phyloP scores from a whole-genome alignment of 2,888 invertebrate genomes.

The Cataglyphis livida region DNA sequence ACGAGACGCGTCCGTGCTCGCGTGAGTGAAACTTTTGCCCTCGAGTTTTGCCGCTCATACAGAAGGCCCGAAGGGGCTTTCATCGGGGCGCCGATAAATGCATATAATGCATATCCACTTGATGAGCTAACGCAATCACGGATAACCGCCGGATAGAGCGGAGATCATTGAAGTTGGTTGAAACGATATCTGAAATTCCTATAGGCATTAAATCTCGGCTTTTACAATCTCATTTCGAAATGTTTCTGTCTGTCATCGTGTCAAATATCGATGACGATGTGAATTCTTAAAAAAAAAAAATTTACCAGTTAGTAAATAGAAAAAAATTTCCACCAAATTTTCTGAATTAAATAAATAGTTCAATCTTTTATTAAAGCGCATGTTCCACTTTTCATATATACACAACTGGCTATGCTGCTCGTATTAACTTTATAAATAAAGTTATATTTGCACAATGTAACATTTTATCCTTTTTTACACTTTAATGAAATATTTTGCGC shows the following conservation, averaged over 20 bases:
- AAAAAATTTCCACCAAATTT: background rate
- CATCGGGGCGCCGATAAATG: slow-evolving; percentile 39
- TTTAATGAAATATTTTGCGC: slow-evolving; percentile 28
- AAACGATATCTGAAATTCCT: slow-evolving; percentile 14
- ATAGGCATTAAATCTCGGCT: slow-evolving; percentile 1
- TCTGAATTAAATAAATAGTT: background rate
- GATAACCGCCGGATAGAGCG: slow-evolving; percentile 40
- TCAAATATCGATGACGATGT: background rate
- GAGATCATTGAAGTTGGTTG: slow-evolving; percentile 39
- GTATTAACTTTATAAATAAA: background rate
- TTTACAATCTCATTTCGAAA: background rate
- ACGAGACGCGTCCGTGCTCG: slow-evolving; percentile 91
- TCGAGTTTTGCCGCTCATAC: slow-evolving; percentile 8
- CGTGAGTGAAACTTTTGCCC: slow-evolving; percentile 88
- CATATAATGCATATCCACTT: slow-evolving; percentile 56
- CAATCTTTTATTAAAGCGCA: background rate
- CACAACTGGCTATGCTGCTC: background rate
- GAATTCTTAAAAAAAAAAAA: background rate
- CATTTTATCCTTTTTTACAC: background rate
- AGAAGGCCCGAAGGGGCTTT: slow-evolving; percentile 36
- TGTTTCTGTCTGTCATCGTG: background rate
- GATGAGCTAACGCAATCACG: slow-evolving; percentile 15
- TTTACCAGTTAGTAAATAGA: background rate
- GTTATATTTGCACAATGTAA: slow-evolving; percentile 4
- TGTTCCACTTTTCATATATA: background rate